Base-by-base conservation (phyloP, 2,797 vertebrate species). In the Pteronotus mesoamericanus region DNA sequence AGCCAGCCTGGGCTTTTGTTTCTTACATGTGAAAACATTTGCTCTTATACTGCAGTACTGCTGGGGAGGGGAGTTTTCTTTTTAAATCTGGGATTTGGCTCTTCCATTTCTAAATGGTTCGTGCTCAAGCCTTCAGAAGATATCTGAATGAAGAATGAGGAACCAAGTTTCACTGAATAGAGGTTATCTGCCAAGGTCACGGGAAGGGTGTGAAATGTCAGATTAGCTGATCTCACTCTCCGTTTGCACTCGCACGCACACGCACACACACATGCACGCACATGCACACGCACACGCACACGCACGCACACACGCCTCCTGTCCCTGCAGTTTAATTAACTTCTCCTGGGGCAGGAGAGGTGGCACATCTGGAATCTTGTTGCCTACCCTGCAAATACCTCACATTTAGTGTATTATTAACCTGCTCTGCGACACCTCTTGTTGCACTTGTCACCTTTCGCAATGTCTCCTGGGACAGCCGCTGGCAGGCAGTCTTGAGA, bases 111-210 rank as follows among this genome's bases (percentile, higher is more conserved):
- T n/a, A 94, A 88, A 34, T 26, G 5, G 74, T 80, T 61, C 12
- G 61, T 79, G 29, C 55, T 89, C 14, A 39, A 51, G 32, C 37
- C 8, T 64, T 51, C 37, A 19, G 34, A 71, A 87, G 80, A 10
- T 15, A 16, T 29, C 10, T 61, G 18, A 51, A 34, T 55, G 34
- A 78, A 95, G 26, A 86, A 59, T 7, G 53, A 96, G 48, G 37
- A 72, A 9, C 4, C 8, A 14, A n/a, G 53, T 14, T 64, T 42
- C 1, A 0, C 32, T 39, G 32, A 69, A 53, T 5, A 21, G 78
- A 93, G 55, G 51, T 78, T 69, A 42, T 69, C 71, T 66, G 46
- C 61, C 80, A 94, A 95, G 94, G 96, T 94, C 87, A 48, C 1
- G 4, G 77, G 64, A 64, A 80, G 55, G 51, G 55, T n/a, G 11